These are phyloP conservation scores for Aethes cnicana DNA, from an alignment of 2,888 invertebrate species.

Conservation along the genomic window DNA sequence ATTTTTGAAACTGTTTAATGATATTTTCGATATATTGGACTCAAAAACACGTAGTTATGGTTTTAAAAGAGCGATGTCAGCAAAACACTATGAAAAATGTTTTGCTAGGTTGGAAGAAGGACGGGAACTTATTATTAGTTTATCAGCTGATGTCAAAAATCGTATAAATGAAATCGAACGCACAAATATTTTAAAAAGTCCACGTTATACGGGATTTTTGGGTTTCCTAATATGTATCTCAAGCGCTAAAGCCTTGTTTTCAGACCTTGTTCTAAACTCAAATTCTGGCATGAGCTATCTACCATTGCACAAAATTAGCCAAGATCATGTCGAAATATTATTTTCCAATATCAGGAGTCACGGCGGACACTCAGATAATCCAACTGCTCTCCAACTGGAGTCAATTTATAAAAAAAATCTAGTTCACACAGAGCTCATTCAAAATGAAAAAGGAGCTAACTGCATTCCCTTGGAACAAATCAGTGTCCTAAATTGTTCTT, in stretches of 20 bases:
- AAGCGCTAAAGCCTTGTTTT: slow-evolving; percentile 12
- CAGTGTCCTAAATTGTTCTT: no score
- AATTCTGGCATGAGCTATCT: no score
- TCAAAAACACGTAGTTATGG: slow-evolving; percentile 20
- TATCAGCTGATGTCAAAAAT: no score
- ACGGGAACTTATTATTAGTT: background rate
- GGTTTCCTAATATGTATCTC: slow-evolving; percentile 21
- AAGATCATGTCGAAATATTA: background rate
- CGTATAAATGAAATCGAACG: no score
- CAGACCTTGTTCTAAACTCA: no score
- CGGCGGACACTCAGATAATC: background rate
- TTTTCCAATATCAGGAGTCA: background rate
- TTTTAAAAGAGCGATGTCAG: slow-evolving; percentile 20
- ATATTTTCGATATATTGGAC: slow-evolving; percentile 25
- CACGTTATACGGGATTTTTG: slow-evolving; percentile 23
- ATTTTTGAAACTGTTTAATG: slow-evolving; percentile 18
- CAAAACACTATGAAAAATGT: slow-evolving; percentile 4
- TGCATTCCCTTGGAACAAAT: no score
- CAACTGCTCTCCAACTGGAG: background rate
- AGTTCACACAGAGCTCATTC: background rate
- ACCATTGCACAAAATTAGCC: background rate
- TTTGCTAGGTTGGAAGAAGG: background rate
- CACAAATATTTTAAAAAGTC: no score
- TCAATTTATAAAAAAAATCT: slow-evolving; percentile 2
- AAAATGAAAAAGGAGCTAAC: no score